Evolutionary conservation across 2,888 invertebrate genomes (phyloP).

Genomic region (Gymnosoma rotundatum): DNA sequence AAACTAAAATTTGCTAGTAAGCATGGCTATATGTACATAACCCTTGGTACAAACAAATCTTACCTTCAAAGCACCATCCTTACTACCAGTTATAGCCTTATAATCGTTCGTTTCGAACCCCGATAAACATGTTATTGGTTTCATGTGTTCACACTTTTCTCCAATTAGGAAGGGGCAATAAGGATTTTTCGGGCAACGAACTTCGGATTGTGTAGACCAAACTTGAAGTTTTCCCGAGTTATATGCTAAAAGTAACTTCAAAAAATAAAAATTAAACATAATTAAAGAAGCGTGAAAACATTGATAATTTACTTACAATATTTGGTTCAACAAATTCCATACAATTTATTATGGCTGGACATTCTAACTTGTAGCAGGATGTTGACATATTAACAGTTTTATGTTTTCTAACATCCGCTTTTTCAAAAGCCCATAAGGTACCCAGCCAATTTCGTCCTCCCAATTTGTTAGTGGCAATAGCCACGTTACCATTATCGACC

Average conservation of each 20-base stretch:
- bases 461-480: slow-evolving; percentile 76
- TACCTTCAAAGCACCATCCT: slow-evolving; percentile 79
- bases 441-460: slow-evolving; percentile 79
- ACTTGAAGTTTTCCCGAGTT: slow-evolving; percentile 78
- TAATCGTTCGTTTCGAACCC: slow-evolving; percentile 74
- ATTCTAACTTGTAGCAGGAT: slow-evolving; percentile 76
- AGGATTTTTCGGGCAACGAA: slow-evolving; percentile 74
- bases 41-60: slow-evolving; percentile 6
- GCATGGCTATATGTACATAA: no score
- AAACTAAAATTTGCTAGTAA: neutral
- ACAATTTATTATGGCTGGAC: slow-evolving; percentile 77
- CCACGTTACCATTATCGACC: slow-evolving; percentile 75
- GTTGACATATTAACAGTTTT: slow-evolving; percentile 71
- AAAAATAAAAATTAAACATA: neutral
- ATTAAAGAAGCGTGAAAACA: no score
- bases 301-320: slow-evolving; percentile 72
- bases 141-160: slow-evolving; percentile 76
- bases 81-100: slow-evolving; percentile 77
- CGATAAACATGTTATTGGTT: slow-evolving; percentile 77
- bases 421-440: slow-evolving; percentile 78
- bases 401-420: slow-evolving; percentile 69
- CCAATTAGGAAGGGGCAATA: slow-evolving; percentile 79
- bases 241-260: slow-evolving; percentile 76
- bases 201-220: slow-evolving; percentile 80
- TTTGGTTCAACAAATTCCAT: slow-evolving; percentile 77